phyloP scores from a whole-genome alignment of 1,140 invertebrate genomes.

The Pollicipes pollicipes region DNA sequence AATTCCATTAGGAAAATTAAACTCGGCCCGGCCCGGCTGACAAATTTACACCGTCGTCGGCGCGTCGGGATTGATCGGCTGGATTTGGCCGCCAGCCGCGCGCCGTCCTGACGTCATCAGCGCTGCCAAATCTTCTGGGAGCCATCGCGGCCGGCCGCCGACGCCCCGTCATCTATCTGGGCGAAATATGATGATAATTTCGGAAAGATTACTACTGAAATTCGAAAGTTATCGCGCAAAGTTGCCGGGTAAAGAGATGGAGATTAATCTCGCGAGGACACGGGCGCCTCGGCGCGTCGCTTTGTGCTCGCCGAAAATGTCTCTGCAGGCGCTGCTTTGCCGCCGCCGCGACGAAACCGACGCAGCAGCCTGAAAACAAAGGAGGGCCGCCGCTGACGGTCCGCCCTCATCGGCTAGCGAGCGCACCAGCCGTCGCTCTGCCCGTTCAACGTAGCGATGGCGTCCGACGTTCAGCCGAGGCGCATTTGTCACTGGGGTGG shows the following conservation, averaged over 20 bases:
- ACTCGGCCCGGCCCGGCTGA: background rate
- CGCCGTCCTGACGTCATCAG: background rate
- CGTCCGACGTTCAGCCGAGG: background rate
- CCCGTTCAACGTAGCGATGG: background rate
- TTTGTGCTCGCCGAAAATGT: background rate
- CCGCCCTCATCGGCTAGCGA: background rate
- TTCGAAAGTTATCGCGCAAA: slow-evolving; percentile 1
- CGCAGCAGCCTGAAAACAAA: background rate
- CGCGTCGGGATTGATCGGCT: background rate
- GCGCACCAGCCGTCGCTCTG: too few species aligned
- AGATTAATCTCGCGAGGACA: background rate
- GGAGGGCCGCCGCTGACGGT: background rate
- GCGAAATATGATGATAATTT: slow-evolving; percentile 2
- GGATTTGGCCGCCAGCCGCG: too few species aligned
- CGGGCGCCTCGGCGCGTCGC: too few species aligned
- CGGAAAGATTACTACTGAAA: background rate
- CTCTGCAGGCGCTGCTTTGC: background rate
- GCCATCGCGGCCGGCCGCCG: background rate
- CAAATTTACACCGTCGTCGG: background rate
- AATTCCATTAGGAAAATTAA: slow-evolving; percentile 2
- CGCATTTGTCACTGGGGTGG: background rate
- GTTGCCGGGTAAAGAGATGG: slow-evolving; percentile 1
- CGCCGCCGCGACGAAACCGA: background rate
- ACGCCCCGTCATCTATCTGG: background rate
- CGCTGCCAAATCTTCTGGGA: background rate